Base-by-base conservation (phyloP, 2,113 vertebrate species). In the Ciconia maguari region DNA sequence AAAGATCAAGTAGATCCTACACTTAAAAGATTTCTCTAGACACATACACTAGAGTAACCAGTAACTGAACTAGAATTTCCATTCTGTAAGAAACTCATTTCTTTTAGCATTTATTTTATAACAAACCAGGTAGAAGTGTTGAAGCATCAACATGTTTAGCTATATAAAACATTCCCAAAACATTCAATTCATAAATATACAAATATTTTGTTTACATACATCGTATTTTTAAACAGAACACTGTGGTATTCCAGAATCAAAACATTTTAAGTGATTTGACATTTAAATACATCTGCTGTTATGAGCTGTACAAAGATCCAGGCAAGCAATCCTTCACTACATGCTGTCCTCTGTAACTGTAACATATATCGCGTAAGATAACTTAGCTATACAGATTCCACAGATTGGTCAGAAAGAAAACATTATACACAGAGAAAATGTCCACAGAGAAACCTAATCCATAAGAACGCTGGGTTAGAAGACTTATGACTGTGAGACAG, bases 161-260 rank as follows among this genome's bases (percentile, higher is more conserved):
- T 49, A 72, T 2, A 57, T 30, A 80, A 77, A 92, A 90, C 71
- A 68, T 78, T 87, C 69, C 48, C 74, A 49, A 89, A 96, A 95
- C 68, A 88, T 89, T 79, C 12, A 9, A 34, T 48, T 76, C 42
- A 44, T 81, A 96, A 84, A 89, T 32, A 87, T 1, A 93, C 60
- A 92, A 96, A 94, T 62, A 92, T 87, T 96, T 96, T 96, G 80
- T 95, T 94, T 93, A 65, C 7, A 75, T 60, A 79, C 26, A 69
- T 70, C 44, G 6, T 57, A 89, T 89, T 93, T 94, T 78, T 83
- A 91, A 96, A 87, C 88, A 90, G 76, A 94, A 82, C 61, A 54
- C n/a, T 61, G 36, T 58, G 34, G 30, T 75, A 76, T 65, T 87
- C 36, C 54, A 44, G 44, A 93, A 93, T n/a, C 70, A 93, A 91